These are phyloP conservation scores for Acanthornis magna DNA, from an alignment of 2,797 vertebrate genomes.

Conservation along the genomic window DNA sequence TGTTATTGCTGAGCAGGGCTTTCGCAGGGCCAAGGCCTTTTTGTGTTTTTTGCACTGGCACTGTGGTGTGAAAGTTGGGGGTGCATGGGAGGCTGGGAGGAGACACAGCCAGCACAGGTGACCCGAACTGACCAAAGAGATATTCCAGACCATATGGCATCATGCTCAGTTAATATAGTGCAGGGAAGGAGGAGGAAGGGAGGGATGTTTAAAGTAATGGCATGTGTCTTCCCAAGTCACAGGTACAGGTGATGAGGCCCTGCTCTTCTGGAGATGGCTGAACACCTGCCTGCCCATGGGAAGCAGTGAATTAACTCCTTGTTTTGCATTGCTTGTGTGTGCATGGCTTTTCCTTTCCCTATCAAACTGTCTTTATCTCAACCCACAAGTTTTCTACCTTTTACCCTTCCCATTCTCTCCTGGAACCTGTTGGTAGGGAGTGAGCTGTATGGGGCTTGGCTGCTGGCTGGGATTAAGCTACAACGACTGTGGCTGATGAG, in stretches of 20 bases:
- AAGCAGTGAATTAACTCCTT: not conserved
- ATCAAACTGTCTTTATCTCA: not conserved
- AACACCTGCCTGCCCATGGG: too few relatives aligned
- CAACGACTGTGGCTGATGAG: not conserved
- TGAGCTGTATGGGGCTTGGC: not conserved
- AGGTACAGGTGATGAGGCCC: rapidly evolving
- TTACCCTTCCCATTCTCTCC: not conserved
- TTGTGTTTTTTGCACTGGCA: too few relatives aligned
- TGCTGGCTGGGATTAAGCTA: not conserved
- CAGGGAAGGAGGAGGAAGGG: not conserved
- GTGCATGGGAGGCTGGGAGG: not conserved
- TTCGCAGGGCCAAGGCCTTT: not conserved
- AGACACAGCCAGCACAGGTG: not conserved
- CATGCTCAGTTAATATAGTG: not conserved
- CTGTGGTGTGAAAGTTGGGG: not conserved
- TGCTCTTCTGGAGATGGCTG: not conserved
- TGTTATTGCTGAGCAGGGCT: not conserved
- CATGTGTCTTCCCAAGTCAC: not conserved
- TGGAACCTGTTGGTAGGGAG: rapidly evolving
- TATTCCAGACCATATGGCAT: rapidly evolving
- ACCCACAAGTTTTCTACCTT: too few relatives aligned
- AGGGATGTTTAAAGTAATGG: not conserved
- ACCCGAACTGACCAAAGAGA: not conserved
- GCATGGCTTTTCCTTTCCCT: not conserved
- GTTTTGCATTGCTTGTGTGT: not conserved